Evolutionary conservation across 2,113 vertebrate genomes (phyloP).

Genomic region (Calidris pygmaea): DNA sequence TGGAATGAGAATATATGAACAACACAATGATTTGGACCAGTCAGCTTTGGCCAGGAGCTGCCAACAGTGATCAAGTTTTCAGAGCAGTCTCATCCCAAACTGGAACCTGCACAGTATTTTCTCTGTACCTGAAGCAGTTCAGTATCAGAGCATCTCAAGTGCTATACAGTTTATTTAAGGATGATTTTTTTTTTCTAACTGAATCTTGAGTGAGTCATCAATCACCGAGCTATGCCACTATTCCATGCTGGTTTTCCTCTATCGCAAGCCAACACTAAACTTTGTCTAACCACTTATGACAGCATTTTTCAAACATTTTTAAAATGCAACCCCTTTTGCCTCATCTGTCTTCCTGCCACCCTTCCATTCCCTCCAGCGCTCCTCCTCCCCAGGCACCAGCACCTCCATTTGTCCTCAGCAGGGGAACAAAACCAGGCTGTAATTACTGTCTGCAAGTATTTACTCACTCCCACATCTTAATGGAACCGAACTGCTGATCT

Average conservation of each 20-base stretch:
- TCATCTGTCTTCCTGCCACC: constrained; percentile 32
- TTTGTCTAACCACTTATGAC: constrained; percentile 13
- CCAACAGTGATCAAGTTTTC: not conserved
- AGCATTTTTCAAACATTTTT: not conserved
- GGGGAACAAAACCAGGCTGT: not conserved
- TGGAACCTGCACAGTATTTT: not conserved
- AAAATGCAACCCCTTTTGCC: not conserved
- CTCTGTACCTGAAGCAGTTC: not conserved
- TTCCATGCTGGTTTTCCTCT: not conserved
- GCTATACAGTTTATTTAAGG: constrained; percentile 6
- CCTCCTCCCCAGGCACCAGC: not conserved
- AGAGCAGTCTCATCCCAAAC: not conserved
- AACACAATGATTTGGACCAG: not conserved
- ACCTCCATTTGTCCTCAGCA: not conserved
- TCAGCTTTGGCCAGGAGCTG: not conserved
- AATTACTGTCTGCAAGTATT: constrained; percentile 4
- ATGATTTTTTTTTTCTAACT: not conserved
- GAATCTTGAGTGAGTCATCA: constrained; percentile 34
- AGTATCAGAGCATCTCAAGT: not conserved
- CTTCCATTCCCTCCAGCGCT: not conserved
- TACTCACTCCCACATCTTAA: not conserved
- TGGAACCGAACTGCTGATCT: not conserved
- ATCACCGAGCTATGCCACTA: not conserved
- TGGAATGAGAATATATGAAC: not conserved
- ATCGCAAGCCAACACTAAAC: not conserved